Base-by-base conservation (phyloP, 2,888 invertebrate genomes). In the Drosophila atripex region DNA sequence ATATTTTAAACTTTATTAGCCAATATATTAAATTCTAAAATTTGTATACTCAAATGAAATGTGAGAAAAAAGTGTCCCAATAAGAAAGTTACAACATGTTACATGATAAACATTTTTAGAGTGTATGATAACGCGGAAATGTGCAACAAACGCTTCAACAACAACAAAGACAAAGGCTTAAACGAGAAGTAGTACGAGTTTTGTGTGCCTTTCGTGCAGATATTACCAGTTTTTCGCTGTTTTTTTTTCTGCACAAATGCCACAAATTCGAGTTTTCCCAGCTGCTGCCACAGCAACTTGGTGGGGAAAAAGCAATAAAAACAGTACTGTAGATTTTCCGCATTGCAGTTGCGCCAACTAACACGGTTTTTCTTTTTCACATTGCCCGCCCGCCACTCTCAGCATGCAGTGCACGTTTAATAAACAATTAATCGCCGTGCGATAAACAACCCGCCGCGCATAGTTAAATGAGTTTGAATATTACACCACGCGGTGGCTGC, bases 221-320 rank as follows among this genome's bases (percentile, higher is more conserved):
- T 66, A 77, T 85, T 78, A 85, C 84, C 83, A 87, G 84, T 84
- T 84, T 84, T 54, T 21, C 41, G 30, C 38, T 16, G 21, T 23
- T 28, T 50, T 41, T 41, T 32, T 45, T 61, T 61, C 49, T 60
- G 43, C 35, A 64, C 76, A 86, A 86, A 72, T 76, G 82, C 85
- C 78, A 75, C 82, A 75, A 75, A 63, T 50, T 70, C 75, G 60
- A 80, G 82, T 80, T 84, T 86, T 83, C 72, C 71, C 77, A 76
- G 78, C 76, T 80, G 78, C 76, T 80, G 80, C 73, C 71, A 59
- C 61, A 61, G 52, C 55, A 60, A 30, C 47, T 64, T 41, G 39
- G 39, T n/a, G 38, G 14, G 16, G 9, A 41, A 41, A 59, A 57
- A 55, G 49, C 55, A 60, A 30, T 41, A 68, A 57, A 59, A 64